phyloP scores from a whole-genome alignment of 2,888 invertebrate genomes.

The Lucinisca nassula region DNA sequence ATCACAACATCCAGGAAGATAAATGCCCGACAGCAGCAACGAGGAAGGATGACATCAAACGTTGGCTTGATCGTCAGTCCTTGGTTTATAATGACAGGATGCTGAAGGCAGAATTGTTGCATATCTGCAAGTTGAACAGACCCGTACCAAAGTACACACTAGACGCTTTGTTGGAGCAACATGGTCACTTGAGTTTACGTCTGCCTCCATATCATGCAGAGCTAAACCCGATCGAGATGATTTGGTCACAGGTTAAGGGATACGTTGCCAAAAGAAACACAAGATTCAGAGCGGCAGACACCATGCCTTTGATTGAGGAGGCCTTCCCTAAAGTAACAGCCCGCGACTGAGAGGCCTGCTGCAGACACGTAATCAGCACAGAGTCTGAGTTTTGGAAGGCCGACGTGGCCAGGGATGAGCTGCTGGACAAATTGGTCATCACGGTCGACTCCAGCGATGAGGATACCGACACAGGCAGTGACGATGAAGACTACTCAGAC shows the following conservation, averaged over 20 bases:
- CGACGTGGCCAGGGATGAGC: background rate
- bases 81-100: background rate
- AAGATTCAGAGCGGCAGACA: background rate
- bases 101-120: slow-evolving; percentile 33
- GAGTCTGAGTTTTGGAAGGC: slow-evolving; percentile 4
- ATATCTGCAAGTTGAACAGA: slow-evolving; percentile 9
- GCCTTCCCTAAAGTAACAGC: background rate
- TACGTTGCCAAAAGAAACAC: background rate
- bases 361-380: background rate
- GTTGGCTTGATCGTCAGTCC: slow-evolving; percentile 13
- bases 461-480: too few species aligned
- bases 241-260: slow-evolving; percentile 24
- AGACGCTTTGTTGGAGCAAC: slow-evolving; percentile 9
- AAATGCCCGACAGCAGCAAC: slow-evolving; percentile 30
- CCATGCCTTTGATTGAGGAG: background rate
- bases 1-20: slow-evolving; percentile 35
- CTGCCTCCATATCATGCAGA: slow-evolving; percentile 33
- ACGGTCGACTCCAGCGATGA: too few species aligned
- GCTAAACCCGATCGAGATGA: slow-evolving; percentile 33
- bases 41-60: slow-evolving; percentile 29
- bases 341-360: background rate
- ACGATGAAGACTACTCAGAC: too few species aligned
- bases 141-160: slow-evolving; percentile 5
- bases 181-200: slow-evolving; percentile 25
- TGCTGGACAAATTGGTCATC: too few species aligned